These are phyloP conservation scores for Melospiza melodia DNA, from an alignment of 2,113 vertebrate genomes.

Conservation along the genomic window DNA sequence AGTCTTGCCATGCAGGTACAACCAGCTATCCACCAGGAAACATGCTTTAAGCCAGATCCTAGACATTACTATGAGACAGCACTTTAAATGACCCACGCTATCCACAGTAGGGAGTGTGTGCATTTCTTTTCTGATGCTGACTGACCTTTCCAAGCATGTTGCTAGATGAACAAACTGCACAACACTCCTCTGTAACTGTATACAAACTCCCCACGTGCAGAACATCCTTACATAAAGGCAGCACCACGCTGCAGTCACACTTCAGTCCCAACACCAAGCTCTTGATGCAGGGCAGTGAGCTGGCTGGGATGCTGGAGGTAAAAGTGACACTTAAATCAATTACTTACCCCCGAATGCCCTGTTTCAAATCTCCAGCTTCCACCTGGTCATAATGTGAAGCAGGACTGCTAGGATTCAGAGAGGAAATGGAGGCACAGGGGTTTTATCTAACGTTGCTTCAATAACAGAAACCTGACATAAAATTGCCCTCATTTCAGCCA, in stretches of 20 bases:
- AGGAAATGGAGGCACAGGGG: not conserved
- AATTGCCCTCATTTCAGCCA: not conserved
- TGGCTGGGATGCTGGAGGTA: not conserved
- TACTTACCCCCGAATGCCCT: constrained; percentile 61
- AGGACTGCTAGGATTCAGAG: constrained; percentile 14
- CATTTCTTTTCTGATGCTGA: not conserved
- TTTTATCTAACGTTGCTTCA: constrained; percentile 6
- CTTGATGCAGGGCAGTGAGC: not conserved
- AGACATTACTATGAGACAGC: not conserved
- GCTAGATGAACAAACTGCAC: constrained; percentile 14
- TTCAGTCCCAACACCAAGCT: not conserved
- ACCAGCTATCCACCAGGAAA: not conserved
- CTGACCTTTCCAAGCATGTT: not conserved
- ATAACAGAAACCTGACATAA: constrained; percentile 36
- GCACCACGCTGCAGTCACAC: not conserved
- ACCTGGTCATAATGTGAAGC: constrained; percentile 24
- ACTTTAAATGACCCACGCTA: not conserved
- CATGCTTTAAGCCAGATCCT: not conserved
- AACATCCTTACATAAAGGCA: not conserved
- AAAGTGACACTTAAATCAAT: not conserved
- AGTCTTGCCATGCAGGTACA: not conserved
- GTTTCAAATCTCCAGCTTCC: constrained; percentile 50
- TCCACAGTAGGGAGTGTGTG: not conserved
- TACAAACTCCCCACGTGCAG: not conserved
- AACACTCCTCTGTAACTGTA: not conserved